Evolutionary conservation across 2,797 vertebrate genomes (phyloP).

Genomic region (Hypotaenidia okinawae): DNA sequence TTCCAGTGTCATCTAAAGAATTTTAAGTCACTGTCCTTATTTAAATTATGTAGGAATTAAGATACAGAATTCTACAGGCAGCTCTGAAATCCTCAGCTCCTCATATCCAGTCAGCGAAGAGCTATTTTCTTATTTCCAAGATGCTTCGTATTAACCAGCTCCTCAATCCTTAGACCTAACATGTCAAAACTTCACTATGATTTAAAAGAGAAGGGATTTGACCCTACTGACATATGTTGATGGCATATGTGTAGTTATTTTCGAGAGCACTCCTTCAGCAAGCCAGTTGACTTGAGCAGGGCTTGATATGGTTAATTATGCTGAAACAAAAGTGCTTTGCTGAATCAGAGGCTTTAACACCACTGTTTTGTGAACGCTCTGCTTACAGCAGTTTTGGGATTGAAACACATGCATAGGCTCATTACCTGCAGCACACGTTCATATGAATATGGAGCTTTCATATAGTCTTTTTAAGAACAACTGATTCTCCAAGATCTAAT

Average conservation of each 20-base stretch:
- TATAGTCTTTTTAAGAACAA: background rate
- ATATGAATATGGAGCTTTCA: background rate
- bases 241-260: conserved; percentile 2
- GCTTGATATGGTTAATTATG: background rate
- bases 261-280: background rate
- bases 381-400: background rate
- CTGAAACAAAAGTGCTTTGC: background rate
- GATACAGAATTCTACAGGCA: background rate
- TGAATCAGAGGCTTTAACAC: background rate
- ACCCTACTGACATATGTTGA: background rate
- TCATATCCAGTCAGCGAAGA: background rate
- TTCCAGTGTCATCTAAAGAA: background rate
- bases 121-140: background rate
- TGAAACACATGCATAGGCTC: background rate
- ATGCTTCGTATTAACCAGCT: background rate
- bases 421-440: background rate
- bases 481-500: conserved; percentile 18
- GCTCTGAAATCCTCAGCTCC: background rate
- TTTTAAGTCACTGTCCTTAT: background rate
- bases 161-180: background rate
- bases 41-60: background rate
- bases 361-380: background rate
- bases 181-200: background rate
- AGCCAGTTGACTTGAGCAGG: background rate
- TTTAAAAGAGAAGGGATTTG: background rate